Evolutionary conservation across 2,113 vertebrate genomes (phyloP).

Genomic region (Tretioscincus oriximinensis): DNA sequence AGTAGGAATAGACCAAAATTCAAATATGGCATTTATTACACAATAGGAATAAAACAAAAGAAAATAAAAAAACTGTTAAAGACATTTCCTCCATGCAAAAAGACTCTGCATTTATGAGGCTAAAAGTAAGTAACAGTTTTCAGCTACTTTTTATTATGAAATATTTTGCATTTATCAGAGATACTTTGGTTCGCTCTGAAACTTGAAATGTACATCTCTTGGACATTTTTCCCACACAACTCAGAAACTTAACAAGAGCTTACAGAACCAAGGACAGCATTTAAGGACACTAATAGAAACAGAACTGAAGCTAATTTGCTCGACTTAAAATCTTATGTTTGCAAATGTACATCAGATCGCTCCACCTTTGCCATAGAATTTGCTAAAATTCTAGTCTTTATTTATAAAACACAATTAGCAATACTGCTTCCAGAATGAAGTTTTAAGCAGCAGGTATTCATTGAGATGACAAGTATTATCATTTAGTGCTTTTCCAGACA

Average conservation of each 20-base stretch:
- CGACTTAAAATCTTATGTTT: slow-evolving; percentile 30
- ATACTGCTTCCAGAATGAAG: slow-evolving; percentile 38
- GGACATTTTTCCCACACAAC: slow-evolving; percentile 44
- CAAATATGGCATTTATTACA: slow-evolving; percentile 72
- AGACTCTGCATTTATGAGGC: slow-evolving; percentile 47
- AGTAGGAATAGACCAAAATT: slow-evolving; percentile 75
- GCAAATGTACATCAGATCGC: slow-evolving; percentile 16
- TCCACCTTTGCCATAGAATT: slow-evolving; percentile 27
- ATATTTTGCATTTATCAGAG: slow-evolving; percentile 45
- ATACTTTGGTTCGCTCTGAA: slow-evolving; percentile 35
- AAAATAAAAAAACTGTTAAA: slow-evolving; percentile 61
- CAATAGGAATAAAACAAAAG: slow-evolving; percentile 62
- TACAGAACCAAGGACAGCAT: slow-evolving; percentile 56
- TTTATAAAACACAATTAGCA: slow-evolving; percentile 38
- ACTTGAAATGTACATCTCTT: slow-evolving; percentile 43
- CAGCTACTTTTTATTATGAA: slow-evolving; percentile 43
- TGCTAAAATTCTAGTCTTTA: slow-evolving; percentile 29
- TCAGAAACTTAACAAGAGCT: slow-evolving; percentile 54
- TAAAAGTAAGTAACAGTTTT: slow-evolving; percentile 55
- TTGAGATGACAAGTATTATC: slow-evolving; percentile 44
- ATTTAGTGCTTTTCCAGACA: slow-evolving; percentile 77
- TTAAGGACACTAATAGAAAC: slow-evolving; percentile 68
- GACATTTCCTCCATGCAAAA: slow-evolving; percentile 59
- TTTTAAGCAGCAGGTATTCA: slow-evolving; percentile 24
- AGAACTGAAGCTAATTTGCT: slow-evolving; percentile 28